A percentile compares a stretch with the other conserved stretches of the same genome.
Conservation (phyloP, 2,888 invertebrate species). For the Dasysyrphus albostriatus region DNA sequence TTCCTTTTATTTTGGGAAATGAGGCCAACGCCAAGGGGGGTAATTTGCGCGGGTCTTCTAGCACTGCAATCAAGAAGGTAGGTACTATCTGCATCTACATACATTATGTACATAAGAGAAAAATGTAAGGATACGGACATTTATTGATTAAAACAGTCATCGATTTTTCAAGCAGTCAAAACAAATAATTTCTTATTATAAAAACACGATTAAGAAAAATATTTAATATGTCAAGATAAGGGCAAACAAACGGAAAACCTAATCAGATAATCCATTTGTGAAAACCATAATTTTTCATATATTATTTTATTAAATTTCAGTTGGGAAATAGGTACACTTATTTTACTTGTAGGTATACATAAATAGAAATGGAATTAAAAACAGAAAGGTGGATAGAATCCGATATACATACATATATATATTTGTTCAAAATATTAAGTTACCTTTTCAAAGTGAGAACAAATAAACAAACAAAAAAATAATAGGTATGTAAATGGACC, state of each 20-base stretch:
- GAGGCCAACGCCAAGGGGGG: too few relatives aligned
- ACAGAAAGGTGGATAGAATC: neutral
- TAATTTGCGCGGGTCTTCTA: too few relatives aligned
- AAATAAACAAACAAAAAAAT: neutral
- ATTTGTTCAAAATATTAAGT: neutral
- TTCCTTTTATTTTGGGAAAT: too few relatives aligned
- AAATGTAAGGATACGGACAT: too few relatives aligned
- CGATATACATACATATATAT: too few relatives aligned
- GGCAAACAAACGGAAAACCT: neutral
- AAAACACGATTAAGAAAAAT: neutral
- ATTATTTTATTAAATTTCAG: neutral
- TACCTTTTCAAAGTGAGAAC: neutral
- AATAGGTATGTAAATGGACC: neutral
- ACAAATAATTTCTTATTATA: neutral
- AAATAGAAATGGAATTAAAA: too few relatives aligned
- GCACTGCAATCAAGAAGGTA: too few relatives aligned
- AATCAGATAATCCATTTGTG: neutral
- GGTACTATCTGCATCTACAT: too few relatives aligned
- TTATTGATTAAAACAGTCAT: neutral
- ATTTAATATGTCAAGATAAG: neutral
- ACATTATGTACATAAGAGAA: too few relatives aligned
- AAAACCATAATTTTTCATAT: neutral
- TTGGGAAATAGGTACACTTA: too few relatives aligned
- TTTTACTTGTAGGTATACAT: too few relatives aligned
- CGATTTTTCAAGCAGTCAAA: neutral